Base-by-base conservation (phyloP, 2,113 vertebrate genomes). In the Passer domesticus region DNA sequence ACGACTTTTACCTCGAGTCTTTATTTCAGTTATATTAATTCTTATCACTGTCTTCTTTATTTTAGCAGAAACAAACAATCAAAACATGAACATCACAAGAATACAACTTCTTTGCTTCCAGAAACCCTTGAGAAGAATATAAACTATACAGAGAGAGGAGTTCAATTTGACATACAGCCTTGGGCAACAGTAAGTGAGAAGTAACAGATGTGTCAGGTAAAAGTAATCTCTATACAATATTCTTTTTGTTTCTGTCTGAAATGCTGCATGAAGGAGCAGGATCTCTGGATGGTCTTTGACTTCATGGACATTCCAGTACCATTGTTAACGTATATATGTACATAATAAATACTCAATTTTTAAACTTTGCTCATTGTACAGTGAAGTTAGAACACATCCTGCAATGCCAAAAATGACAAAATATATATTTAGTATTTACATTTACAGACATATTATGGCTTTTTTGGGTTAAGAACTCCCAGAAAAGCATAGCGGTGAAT, bases 171-270 rank as follows among this genome's bases (percentile, higher is more conserved):
- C 12, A 58, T 97, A 52, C 96, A 97, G 12, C 80, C 97, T 39
- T 98, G 97, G 98, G 95, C 97, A 75, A 92, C 91, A 64, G 98
- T 98, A 92, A 97, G 89, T 96, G 76, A 52, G 75, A 90, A 92
- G 30, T 72, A 53, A 70, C 56, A 87, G 33, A 70, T 14, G 7
- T 79, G 35, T 85, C 50, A 43, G 60, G 60, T 75, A 82, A 87
- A 96, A 89, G 46, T 82, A 6, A 88, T 15, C 60, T 90, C 44
- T 49, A 12, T 22, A 39, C 43, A 35, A 63, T 92, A n/a, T 22
- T 23, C n/a, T 2, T 95, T 63, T 28, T 2, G 5, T 86, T 75
- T 81, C 56, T 75, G 28, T 84, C 56, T 92, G 75, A 66, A 68
- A 59, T 80, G 44, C 59, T 90, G 47, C 0, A 0, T 43, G 14